A percentile compares a stretch with the other conserved stretches of the same genome.
phyloP scores from a whole-genome alignment of 2,113 vertebrate genomes.

The Psittacula cyanocephala region DNA sequence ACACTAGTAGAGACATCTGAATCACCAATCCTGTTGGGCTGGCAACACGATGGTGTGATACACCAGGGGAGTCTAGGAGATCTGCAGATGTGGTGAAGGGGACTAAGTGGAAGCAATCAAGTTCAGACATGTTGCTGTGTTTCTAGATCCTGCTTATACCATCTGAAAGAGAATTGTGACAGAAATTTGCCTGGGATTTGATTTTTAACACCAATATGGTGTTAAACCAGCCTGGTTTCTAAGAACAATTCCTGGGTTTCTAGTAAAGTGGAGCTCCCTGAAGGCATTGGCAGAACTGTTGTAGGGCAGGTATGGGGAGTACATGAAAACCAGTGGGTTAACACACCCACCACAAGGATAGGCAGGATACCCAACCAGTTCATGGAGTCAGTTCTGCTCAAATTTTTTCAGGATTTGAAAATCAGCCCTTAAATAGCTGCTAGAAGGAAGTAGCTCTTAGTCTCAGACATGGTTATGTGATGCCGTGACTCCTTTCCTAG shows the following conservation, averaged over 20 bases:
- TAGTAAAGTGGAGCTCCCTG: neutral
- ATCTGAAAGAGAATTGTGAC: neutral
- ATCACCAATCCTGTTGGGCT: slow-evolving; percentile 46
- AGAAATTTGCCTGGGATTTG: neutral
- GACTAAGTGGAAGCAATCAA: neutral
- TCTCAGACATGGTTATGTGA: neutral
- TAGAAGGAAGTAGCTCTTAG: neutral
- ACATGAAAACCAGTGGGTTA: neutral
- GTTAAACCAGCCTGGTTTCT: neutral
- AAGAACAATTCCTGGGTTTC: neutral
- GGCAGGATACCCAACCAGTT: neutral
- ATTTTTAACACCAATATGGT: neutral
- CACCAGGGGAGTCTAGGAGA: neutral
- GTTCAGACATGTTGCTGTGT: neutral
- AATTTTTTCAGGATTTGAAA: neutral
- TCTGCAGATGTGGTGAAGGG: neutral
- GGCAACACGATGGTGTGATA: slow-evolving; percentile 18
- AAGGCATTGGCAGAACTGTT: neutral
- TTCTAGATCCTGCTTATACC: neutral
- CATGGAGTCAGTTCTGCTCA: neutral
- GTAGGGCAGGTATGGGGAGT: neutral
- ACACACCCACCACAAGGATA: neutral
- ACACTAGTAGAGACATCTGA: slow-evolving; percentile 52
- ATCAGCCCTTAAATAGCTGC: neutral
- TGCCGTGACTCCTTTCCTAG: neutral